Evolutionary conservation across 2,113 vertebrate species (phyloP).

Genomic region (Probosciger aterrimus): DNA sequence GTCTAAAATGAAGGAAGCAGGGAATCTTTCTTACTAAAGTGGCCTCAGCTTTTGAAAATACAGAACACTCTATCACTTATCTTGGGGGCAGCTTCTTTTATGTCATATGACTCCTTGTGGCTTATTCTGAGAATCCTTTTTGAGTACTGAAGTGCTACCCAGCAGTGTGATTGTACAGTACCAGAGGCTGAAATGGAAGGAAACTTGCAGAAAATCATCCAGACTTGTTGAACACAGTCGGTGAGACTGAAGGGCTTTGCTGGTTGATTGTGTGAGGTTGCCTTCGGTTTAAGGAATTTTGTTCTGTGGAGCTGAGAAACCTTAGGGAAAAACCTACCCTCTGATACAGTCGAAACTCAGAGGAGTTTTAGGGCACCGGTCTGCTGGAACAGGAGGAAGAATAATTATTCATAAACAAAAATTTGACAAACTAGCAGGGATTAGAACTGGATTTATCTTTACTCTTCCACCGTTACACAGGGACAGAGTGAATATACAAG

Average conservation of each 20-base stretch:
- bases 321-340: background rate
- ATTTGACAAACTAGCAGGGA: background rate
- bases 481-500: background rate
- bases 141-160: background rate
- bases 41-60: background rate
- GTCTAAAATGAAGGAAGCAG: background rate
- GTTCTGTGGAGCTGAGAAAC: background rate
- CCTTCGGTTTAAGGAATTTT: background rate
- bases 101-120: background rate
- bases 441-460: background rate
- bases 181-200: background rate
- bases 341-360: background rate
- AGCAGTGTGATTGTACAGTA: background rate
- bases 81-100: background rate
- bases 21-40: background rate
- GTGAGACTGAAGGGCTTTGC: background rate
- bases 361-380: background rate
- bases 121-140: background rate
- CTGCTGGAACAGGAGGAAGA: background rate
- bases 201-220: background rate
- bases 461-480: accelerated
- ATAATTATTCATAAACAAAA: background rate
- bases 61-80: background rate
- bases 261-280: background rate
- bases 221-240: background rate